Evolutionary conservation across 2,113 vertebrate genomes (phyloP).

Genomic region (Thinocorus orbignyianus): DNA sequence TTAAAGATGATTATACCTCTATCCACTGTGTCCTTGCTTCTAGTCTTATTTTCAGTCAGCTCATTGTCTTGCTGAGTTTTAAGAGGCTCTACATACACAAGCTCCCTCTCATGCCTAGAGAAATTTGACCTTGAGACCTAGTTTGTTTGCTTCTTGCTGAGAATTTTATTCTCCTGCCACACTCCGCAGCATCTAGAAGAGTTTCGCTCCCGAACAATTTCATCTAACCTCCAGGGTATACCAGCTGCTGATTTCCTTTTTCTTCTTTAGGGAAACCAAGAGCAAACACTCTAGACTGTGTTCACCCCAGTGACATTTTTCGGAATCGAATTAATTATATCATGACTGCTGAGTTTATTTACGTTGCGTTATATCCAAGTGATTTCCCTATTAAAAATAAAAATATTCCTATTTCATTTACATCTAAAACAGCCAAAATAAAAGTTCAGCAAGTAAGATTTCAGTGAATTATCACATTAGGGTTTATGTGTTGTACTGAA

Average conservation of each 20-base stretch:
- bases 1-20: not conserved
- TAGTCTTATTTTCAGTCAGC: not conserved
- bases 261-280: not conserved
- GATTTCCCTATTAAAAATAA: not conserved
- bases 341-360: not conserved
- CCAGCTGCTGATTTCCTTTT: not conserved
- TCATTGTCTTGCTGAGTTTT: not conserved
- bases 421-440: not conserved
- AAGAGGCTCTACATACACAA: not conserved
- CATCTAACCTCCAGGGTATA: not conserved
- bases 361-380: not conserved
- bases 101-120: not conserved
- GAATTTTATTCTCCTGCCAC: not conserved
- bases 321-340: not conserved
- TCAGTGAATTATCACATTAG: not conserved
- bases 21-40: not conserved
- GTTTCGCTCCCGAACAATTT: not conserved
- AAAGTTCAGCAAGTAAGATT: not conserved
- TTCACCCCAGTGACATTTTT: not conserved
- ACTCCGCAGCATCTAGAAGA: not conserved
- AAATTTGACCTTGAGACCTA: not conserved
- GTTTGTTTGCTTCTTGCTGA: not conserved
- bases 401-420: not conserved
- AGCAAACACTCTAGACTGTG: not conserved
- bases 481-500: not conserved